A percentile compares a stretch with the other conserved stretches of the same genome.
These are phyloP conservation scores for Neuroscelio doddi DNA, from an alignment of 2,888 invertebrate genomes.

Conservation along the genomic window DNA sequence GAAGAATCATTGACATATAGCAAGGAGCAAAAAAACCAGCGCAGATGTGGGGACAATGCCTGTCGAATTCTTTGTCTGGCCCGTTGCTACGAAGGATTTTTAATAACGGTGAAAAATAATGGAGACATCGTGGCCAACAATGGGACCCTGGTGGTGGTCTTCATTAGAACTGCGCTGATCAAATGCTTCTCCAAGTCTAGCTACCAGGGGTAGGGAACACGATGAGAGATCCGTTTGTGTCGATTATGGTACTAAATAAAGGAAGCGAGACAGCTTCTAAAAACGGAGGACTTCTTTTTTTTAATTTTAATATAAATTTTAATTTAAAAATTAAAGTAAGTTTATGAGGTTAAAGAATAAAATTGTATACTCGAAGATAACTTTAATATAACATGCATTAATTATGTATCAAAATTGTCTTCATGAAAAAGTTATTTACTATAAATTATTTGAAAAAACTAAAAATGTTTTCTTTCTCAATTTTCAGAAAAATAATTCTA, in stretches of 20 bases:
- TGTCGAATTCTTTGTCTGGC: constrained; percentile 68
- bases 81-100: constrained; percentile 55
- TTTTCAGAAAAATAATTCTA: too few relatives aligned
- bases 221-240: constrained; percentile 18
- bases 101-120: constrained; percentile 71
- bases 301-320: too few relatives aligned
- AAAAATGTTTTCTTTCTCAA: too few relatives aligned
- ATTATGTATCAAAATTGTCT: too few relatives aligned
- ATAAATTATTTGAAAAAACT: too few relatives aligned
- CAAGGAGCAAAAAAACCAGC: constrained; percentile 60
- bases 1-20: constrained; percentile 68
- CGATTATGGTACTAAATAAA: constrained; percentile 24
- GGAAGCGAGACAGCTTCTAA: constrained; percentile 3
- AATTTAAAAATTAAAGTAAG: too few relatives aligned
- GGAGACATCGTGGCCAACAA: constrained; percentile 65
- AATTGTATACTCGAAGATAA: too few relatives aligned
- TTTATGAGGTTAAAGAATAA: too few relatives aligned
- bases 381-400: too few relatives aligned
- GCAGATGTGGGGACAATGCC: constrained; percentile 66
- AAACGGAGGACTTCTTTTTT: constrained; percentile 8
- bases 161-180: constrained; percentile 44
- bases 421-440: too few relatives aligned
- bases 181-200: constrained; percentile 28
- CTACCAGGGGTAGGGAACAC: constrained; percentile 10
- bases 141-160: constrained; percentile 48